Conservation (phyloP, 2,797 vertebrate species). For the Pseudochirops cupreus region DNA sequence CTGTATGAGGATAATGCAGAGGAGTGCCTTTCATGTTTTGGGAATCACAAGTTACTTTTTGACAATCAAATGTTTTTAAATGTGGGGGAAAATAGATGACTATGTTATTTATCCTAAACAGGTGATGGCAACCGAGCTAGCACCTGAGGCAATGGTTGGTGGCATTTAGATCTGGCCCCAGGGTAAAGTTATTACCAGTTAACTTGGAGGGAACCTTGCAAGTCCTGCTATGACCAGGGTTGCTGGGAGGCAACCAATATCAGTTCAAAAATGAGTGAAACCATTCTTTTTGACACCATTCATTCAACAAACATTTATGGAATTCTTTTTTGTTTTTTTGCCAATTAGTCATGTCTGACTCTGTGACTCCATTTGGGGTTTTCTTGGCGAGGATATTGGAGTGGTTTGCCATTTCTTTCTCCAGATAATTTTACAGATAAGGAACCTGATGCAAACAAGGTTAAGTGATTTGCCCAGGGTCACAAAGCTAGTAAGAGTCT, state of each 20-base stretch:
- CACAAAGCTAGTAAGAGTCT: background rate
- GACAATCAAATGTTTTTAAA: background rate
- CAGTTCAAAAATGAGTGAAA: background rate
- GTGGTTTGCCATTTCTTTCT: background rate
- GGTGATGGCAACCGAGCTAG: background rate
- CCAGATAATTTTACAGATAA: background rate
- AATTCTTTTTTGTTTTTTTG: background rate
- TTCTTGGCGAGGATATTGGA: background rate
- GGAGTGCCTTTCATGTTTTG: background rate
- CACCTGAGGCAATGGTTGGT: background rate
- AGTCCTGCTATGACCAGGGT: background rate
- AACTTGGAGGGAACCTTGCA: background rate
- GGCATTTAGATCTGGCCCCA: background rate
- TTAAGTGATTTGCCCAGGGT: background rate
- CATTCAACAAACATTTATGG: background rate
- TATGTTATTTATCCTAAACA: background rate
- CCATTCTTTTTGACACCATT: background rate
- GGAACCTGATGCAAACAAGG: background rate
- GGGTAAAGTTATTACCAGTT: background rate
- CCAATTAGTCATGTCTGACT: background rate
- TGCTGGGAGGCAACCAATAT: background rate
- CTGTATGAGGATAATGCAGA: background rate
- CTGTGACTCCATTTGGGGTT: background rate
- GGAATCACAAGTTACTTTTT: conserved; percentile 10
- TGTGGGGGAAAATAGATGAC: conserved; percentile 40